Evolutionary conservation across 2,113 vertebrate species (phyloP).

Genomic region (Zootoca vivipara): DNA sequence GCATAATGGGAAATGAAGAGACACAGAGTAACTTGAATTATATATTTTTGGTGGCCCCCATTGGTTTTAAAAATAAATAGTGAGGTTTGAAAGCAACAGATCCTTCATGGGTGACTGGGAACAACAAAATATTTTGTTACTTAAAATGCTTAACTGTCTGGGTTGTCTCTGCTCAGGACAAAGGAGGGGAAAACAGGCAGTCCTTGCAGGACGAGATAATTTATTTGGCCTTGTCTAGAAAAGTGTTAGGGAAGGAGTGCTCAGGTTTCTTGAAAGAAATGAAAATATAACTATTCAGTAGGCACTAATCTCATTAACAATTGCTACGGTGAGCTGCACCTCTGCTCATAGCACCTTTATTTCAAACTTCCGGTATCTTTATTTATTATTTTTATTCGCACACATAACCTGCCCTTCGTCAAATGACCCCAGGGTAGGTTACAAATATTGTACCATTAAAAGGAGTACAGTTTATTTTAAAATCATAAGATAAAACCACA

Average conservation of each 20-base stretch:
- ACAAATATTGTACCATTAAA: too few relatives aligned
- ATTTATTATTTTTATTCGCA: too few relatives aligned
- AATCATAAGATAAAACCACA: too few relatives aligned
- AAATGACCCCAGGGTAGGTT: too few relatives aligned
- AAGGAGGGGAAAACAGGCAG: background rate
- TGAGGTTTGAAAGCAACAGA: background rate
- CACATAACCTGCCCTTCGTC: too few relatives aligned
- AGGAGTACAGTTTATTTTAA: too few relatives aligned
- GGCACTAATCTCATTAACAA: too few relatives aligned
- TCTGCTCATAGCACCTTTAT: background rate
- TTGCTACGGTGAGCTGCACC: too few relatives aligned
- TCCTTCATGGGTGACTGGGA: background rate
- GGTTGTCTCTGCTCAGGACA: background rate
- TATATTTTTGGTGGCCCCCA: background rate
- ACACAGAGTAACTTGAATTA: background rate
- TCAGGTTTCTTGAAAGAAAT: background rate
- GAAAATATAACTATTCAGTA: background rate
- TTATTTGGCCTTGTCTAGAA: background rate
- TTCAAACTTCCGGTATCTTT: background rate
- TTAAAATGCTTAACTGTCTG: background rate
- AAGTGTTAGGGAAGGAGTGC: background rate
- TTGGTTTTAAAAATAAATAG: background rate
- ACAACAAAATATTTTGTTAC: background rate
- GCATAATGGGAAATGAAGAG: background rate
- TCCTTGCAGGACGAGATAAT: background rate